Evolutionary conservation across 2,797 vertebrate genomes (phyloP).

Genomic region (Tamandua tetradactyla): DNA sequence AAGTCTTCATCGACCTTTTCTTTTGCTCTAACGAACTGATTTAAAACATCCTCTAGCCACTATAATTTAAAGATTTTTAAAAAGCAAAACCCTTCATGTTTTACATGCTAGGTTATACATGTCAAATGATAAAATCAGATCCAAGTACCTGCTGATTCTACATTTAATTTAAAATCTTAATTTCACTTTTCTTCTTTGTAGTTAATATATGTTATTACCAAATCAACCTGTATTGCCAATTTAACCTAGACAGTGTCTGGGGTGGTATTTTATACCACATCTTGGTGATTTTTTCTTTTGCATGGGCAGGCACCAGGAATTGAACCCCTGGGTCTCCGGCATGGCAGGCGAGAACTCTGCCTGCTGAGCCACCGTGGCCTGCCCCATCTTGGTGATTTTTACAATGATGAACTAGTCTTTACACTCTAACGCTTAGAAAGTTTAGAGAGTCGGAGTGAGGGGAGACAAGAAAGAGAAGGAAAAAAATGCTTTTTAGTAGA

Average conservation of each 20-base stretch:
- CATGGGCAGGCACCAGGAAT: no score
- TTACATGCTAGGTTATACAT: not conserved
- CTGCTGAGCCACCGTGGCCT: no score
- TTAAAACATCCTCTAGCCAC: not conserved
- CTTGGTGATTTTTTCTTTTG: not conserved
- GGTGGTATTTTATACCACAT: not conserved
- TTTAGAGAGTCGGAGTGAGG: not conserved
- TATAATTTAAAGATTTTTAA: not conserved
- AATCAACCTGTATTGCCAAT: not conserved
- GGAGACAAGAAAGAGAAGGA: not conserved
- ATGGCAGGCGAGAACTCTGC: no score
- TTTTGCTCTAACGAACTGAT: not conserved
- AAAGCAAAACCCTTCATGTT: not conserved
- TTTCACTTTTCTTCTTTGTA: not conserved
- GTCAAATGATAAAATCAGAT: conserved; percentile 31
- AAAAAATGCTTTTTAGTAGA: not conserved
- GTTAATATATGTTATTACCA: not conserved
- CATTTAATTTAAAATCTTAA: conserved; percentile 22
- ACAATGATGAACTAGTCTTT: not conserved
- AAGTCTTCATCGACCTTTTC: not conserved
- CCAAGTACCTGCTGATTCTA: not conserved
- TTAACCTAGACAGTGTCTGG: not conserved
- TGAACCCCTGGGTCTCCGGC: no score
- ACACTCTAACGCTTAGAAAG: not conserved
- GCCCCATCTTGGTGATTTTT: not conserved